Evolutionary conservation across 2,113 vertebrate genomes (phyloP).

Genomic region (Dipodomys ordii): DNA sequence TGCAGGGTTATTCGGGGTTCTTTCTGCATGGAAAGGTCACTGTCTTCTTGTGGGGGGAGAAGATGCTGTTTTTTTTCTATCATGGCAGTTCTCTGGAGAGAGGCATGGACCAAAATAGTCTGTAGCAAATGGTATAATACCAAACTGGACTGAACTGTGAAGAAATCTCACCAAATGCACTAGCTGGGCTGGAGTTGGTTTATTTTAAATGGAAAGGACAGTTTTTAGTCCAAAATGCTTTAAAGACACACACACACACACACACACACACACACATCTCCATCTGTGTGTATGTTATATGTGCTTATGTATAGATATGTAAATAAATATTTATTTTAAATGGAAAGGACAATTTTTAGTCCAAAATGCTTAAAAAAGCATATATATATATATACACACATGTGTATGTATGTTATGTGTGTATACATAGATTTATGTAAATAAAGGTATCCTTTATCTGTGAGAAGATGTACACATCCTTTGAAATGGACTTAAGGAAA

Average conservation of each 20-base stretch:
- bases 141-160: constrained; percentile 17
- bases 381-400: neutral
- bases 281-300: neutral
- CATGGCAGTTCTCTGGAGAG: constrained; percentile 40
- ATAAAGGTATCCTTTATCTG: neutral
- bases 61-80: constrained; percentile 39
- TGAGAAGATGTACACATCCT: neutral
- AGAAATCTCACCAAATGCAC: constrained; percentile 18
- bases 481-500: neutral
- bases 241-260: neutral
- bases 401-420: neutral
- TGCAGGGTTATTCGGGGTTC: neutral
- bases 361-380: neutral
- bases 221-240: neutral
- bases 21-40: constrained; percentile 6
- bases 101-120: constrained; percentile 45
- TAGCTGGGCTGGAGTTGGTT: constrained; percentile 17
- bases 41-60: constrained; percentile 40
- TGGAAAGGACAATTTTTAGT: constrained; percentile 13
- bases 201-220: constrained; percentile 49
- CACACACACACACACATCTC: too few relatives aligned
- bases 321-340: constrained; percentile 8
- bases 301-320: neutral
- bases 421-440: neutral
- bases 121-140: constrained; percentile 34